phyloP scores from a whole-genome alignment of 92 coral and sea anemone species.

The Meandrina meandrites region DNA sequence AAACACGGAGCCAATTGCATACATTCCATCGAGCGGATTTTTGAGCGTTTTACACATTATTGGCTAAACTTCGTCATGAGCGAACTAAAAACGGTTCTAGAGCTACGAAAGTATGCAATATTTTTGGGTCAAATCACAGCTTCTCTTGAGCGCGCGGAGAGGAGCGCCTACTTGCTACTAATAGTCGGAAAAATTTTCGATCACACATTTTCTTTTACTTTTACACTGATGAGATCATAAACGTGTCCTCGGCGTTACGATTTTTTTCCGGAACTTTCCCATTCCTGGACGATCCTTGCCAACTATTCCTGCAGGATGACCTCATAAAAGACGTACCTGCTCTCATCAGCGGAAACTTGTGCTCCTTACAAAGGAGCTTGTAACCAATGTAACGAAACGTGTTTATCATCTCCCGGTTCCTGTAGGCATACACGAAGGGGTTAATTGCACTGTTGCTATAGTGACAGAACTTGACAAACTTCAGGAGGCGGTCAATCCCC shows the following conservation, averaged over 20 bases:
- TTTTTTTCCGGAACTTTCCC: conserved; percentile 1
- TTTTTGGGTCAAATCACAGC: not conserved
- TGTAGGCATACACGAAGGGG: conserved; percentile 84
- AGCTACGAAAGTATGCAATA: no score
- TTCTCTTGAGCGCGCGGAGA: not conserved
- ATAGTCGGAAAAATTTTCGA: no score
- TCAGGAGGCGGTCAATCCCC: conserved; percentile 62
- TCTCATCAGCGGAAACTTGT: conserved; percentile 10
- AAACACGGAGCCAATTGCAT: no score
- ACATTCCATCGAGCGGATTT: no score
- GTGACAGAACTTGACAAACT: conserved; percentile 89
- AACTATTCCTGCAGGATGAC: not conserved
- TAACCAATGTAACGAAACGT: conserved; percentile 58
- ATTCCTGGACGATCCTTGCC: conserved; percentile 4
- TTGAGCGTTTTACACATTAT: no score
- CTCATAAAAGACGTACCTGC: conserved; percentile 9
- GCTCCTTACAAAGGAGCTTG: conserved; percentile 42
- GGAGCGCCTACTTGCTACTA: no score
- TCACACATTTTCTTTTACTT: not conserved
- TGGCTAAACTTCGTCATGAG: no score
- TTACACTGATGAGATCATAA: conserved; percentile 3
- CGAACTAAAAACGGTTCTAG: no score
- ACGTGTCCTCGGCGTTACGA: not conserved
- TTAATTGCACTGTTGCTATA: conserved; percentile 82
- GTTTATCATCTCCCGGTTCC: conserved; percentile 72